Conservation (phyloP, 2,113 vertebrate genomes). For the Oncorhynchus kisutch region DNA sequence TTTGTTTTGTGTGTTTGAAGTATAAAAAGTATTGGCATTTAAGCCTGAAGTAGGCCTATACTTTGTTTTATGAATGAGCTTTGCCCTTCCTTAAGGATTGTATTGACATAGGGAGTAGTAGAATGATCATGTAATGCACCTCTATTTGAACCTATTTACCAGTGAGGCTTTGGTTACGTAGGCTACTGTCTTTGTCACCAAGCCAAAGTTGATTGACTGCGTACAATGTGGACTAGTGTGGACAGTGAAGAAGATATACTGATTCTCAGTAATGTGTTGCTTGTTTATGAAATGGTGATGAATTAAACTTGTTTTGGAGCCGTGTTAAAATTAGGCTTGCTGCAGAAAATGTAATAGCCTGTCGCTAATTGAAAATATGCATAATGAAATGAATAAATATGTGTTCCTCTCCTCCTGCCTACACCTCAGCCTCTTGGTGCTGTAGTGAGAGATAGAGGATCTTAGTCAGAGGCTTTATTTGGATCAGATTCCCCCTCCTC, state of each 20-base stretch:
- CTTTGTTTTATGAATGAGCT: neutral
- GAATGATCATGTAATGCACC: no score
- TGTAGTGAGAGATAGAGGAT: conserved; percentile 26
- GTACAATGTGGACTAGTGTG: no score
- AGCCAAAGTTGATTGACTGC: no score
- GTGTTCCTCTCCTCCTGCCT: conserved; percentile 15
- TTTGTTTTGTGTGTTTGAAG: neutral
- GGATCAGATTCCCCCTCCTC: conserved; percentile 20
- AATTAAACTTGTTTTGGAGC: neutral
- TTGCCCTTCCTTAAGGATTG: no score
- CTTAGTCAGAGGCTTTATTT: conserved; percentile 37
- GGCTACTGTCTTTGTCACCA: no score
- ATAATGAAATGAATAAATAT: conserved; percentile 11
- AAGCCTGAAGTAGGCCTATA: neutral
- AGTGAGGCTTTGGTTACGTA: neutral
- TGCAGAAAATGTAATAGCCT: conserved; percentile 3
- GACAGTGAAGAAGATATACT: no score
- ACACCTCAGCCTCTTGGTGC: conserved; percentile 23
- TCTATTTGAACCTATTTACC: no score
- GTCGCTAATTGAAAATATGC: conserved; percentile 8
- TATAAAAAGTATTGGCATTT: neutral
- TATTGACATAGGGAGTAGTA: no score
- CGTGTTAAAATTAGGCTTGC: neutral
- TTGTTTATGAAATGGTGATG: neutral
- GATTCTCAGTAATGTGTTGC: no score